phyloP scores from a whole-genome alignment of 2,888 invertebrate genomes.

The Aspidapion aeneum region DNA sequence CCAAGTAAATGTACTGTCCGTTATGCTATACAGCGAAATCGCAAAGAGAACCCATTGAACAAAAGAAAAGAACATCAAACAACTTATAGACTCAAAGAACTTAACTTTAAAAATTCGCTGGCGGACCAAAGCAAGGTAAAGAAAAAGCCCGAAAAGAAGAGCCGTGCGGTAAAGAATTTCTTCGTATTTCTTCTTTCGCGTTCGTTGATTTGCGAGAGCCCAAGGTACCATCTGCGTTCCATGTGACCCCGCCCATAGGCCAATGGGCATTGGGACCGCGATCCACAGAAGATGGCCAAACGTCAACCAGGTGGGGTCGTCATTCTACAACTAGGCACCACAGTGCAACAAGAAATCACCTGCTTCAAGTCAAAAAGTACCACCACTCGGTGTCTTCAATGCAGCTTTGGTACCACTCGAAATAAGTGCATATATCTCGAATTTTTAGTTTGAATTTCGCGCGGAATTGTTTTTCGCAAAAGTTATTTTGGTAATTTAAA shows the following conservation, averaged over 20 bases:
- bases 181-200: too few relatives aligned
- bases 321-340: conserved; percentile 42
- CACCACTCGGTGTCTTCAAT: not conserved
- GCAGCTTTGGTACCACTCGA: not conserved
- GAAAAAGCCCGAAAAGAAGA: not conserved
- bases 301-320: conserved; percentile 43
- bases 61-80: not conserved
- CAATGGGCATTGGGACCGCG: conserved; percentile 41
- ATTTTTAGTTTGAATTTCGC: not conserved
- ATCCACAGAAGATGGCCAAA: conserved; percentile 46
- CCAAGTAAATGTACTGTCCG: too few relatives aligned
- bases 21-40: too few relatives aligned
- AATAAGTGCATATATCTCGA: not conserved
- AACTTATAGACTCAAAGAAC: not conserved
- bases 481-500: too few relatives aligned
- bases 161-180: too few relatives aligned
- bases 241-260: conserved; percentile 45
- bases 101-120: not conserved
- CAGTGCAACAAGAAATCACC: conserved; percentile 40
- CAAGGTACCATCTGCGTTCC: conserved; percentile 43
- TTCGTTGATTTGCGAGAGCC: conserved; percentile 45
- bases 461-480: too few relatives aligned
- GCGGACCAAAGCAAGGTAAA: not conserved
- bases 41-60: not conserved
- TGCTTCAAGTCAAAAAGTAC: conserved; percentile 27